Evolutionary conservation across 2,797 vertebrate species (phyloP), one percentile per base, ranked within the genome.

Genomic region (Danio choprae): DNA sequence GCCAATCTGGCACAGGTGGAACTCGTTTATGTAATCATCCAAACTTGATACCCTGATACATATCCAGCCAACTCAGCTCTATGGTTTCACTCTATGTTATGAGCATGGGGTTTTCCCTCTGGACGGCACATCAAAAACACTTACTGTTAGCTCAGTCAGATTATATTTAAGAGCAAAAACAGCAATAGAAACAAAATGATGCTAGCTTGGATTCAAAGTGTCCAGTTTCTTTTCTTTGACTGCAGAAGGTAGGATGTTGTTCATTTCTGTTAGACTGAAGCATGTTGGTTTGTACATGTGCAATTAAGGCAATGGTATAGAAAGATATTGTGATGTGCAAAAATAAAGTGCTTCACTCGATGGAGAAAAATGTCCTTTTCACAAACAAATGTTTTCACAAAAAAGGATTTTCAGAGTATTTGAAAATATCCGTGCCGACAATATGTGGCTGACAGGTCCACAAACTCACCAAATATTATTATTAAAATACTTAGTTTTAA

Each of bases 311-410:
- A 59, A 36, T 48, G 43, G 50, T 48, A 58, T 9, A 20, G 9
- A 38, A 6, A 67, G 13, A 44, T 56, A 44, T 77, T n/a, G n/a
- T 56, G 16, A 67, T 58, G 63, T 77, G 41, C 75, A 77, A 67
- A 46, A 58, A 77, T 77, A 77, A 77, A 4, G 13, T 20, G 29
- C 7, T 77, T 68, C 64, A 48, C 64, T 68, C 7, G 5, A 77
- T 40, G 53, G 29, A 38, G n/a, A 6, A 29, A 6, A 12, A 38
- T 76, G 3, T 63, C 20, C 4, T 65, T 46, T 46, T 56, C 16
- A 36, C 51, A 58, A 18, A 58, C 48, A 44, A 8, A 38, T 38
- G 53, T 46, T 10, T 67, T 46, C 41, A 46, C 41, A 68, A 41
- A 46, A 77, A 55, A 10, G 38, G 5, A 18, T 20, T 71, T 56